These are phyloP conservation scores for Aurelia aurita complex sp. Pacific DNA, from an alignment of 30 jellyfish, hydroid and myxozoan genomes.

Conservation along the genomic window DNA sequence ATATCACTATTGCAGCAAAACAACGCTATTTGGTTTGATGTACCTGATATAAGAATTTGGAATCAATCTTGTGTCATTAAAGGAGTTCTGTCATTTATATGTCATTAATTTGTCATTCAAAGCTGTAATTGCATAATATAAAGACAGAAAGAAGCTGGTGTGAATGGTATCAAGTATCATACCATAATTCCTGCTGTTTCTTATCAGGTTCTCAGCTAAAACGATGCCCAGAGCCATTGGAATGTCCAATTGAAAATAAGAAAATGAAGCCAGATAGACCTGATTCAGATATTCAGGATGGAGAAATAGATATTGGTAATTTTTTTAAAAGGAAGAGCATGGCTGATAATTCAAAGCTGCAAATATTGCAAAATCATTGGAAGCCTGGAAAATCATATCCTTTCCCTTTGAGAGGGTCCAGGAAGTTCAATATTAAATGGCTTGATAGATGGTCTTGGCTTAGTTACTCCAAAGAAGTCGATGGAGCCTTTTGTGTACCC, in stretches of 20 bases:
- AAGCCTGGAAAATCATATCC: too few species aligned
- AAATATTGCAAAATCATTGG: constrained; percentile 17
- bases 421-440: too few species aligned
- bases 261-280: constrained; percentile 2
- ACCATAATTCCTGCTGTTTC: constrained; percentile 8
- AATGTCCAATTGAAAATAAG: constrained; percentile 10
- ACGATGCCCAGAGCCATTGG: constrained; percentile 21
- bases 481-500: constrained; percentile 25
- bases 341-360: constrained; percentile 27
- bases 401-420: too few species aligned
- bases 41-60: too few species aligned
- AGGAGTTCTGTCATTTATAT: too few species aligned
- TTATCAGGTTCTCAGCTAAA: constrained; percentile 12
- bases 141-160: background rate
- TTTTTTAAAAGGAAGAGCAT: constrained; percentile 34
- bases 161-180: background rate
- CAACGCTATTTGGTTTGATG: too few species aligned
- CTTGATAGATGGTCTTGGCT: constrained; percentile 13
- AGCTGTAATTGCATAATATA: constrained; percentile 1
- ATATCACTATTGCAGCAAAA: too few species aligned
- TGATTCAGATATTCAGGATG: constrained; percentile 21
- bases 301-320: constrained; percentile 18
- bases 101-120: background rate
- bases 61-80: too few species aligned
- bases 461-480: constrained; percentile 4